These are phyloP conservation scores for Aix galericulata DNA, from an alignment of 2,113 vertebrate genomes.

Conservation along the genomic window DNA sequence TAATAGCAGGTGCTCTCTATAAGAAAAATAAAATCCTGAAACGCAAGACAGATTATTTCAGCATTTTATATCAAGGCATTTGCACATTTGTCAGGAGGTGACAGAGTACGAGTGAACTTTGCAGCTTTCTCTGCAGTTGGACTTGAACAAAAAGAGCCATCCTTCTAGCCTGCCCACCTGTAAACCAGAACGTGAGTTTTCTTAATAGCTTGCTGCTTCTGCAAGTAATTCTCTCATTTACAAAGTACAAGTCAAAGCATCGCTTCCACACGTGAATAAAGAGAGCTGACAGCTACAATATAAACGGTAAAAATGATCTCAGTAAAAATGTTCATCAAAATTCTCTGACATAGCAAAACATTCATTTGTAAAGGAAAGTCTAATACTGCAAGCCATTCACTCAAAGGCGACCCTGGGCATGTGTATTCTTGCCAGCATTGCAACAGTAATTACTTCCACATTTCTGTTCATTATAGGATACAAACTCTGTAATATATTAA, in stretches of 20 bases:
- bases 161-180: constrained; percentile 29
- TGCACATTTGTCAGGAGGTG: constrained; percentile 54
- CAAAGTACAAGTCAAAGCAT: constrained; percentile 65
- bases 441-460: constrained; percentile 37
- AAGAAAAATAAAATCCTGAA: constrained; percentile 49
- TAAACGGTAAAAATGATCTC: constrained; percentile 77
- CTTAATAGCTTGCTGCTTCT: constrained; percentile 42
- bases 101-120: constrained; percentile 38
- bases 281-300: constrained; percentile 69
- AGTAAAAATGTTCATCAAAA: constrained; percentile 77
- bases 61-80: constrained; percentile 68
- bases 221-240: constrained; percentile 58
- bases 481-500: constrained; percentile 68
- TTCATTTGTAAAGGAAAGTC: constrained; percentile 70
- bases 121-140: constrained; percentile 40
- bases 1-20: constrained; percentile 51
- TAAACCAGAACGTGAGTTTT: constrained; percentile 17
- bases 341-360: constrained; percentile 76
- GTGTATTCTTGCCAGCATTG: constrained; percentile 27
- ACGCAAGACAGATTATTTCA: constrained; percentile 36
- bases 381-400: constrained; percentile 52
- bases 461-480: constrained; percentile 55
- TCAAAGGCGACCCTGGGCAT: constrained; percentile 26
- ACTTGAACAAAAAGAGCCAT: constrained; percentile 38
- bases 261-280: constrained; percentile 54